A percentile compares a stretch with the other conserved stretches of the same genome.
Conservation (phyloP, 2,797 vertebrate genomes). For the Pipistrellus kuhlii region DNA sequence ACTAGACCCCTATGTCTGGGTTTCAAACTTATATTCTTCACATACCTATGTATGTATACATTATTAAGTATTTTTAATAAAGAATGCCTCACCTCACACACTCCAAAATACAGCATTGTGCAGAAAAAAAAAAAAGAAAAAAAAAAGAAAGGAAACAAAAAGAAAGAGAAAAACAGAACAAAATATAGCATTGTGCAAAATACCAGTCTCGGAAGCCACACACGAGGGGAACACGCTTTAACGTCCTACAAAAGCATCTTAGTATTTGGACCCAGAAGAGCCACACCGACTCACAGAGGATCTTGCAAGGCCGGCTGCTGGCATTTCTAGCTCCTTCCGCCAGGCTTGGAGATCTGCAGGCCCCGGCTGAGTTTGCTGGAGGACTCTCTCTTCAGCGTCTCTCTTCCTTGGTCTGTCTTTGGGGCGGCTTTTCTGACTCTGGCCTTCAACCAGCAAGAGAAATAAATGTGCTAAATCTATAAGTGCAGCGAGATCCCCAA, state of each 20-base stretch:
- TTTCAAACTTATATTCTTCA: neutral
- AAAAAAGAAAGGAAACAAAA: no score
- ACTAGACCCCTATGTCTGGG: neutral
- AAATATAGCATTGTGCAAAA: conserved; percentile 36
- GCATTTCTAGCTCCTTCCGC: conserved; percentile 48
- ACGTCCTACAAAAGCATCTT: neutral
- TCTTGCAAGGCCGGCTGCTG: rapidly evolving
- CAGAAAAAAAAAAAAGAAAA: no score
- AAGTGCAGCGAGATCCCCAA: neutral
- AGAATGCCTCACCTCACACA: neutral
- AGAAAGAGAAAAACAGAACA: no score
- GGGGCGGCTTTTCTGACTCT: conserved; percentile 59
- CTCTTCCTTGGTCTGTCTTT: conserved; percentile 60
- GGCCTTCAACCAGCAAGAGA: conserved; percentile 64
- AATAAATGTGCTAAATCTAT: neutral
- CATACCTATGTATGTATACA: neutral
- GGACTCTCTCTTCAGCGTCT: neutral
- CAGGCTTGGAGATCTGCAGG: neutral
- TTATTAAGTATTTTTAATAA: neutral
- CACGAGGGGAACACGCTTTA: neutral
- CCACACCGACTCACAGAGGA: neutral
- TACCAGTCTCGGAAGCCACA: neutral
- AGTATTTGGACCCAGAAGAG: neutral
- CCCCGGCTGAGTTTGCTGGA: conserved; percentile 40
- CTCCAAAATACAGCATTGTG: neutral